A percentile compares a stretch with the other conserved stretches of the same genome.
Evolutionary conservation across 2,113 vertebrate species (phyloP).

Genomic region (Oncorhynchus nerka): DNA sequence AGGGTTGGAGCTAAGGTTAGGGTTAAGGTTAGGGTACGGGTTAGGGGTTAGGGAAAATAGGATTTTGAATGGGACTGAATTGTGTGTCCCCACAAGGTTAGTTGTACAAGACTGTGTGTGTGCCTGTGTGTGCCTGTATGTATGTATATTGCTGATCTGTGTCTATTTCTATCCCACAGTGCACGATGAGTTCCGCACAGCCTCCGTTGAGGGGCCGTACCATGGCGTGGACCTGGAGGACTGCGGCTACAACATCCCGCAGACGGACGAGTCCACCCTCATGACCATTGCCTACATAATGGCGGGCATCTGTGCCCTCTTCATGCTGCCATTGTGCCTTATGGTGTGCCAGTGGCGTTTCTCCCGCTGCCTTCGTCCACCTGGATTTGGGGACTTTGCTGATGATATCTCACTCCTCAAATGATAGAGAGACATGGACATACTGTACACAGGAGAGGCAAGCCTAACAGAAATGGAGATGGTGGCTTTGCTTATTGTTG

Average conservation of each 20-base stretch:
- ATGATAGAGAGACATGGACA: constrained; percentile 79
- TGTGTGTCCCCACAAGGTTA: no score
- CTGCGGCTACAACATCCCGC: constrained; percentile 97
- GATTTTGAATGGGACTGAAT: no score
- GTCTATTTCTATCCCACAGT: constrained; percentile 85
- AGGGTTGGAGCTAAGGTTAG: no score
- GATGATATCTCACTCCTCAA: constrained; percentile 96
- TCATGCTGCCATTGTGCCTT: constrained; percentile 97
- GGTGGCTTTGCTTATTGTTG: constrained; percentile 67
- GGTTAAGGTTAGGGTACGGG: no score
- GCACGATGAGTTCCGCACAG: constrained; percentile 90
- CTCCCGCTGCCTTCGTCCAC: constrained; percentile 85
- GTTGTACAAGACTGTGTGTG: no score
- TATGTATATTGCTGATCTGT: background rate
- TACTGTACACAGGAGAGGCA: constrained; percentile 42
- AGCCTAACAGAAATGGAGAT: background rate
- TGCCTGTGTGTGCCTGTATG: background rate
- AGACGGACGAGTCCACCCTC: constrained; percentile 96
- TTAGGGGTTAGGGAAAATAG: no score
- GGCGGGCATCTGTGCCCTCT: constrained; percentile 97
- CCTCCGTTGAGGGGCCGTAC: constrained; percentile 88
- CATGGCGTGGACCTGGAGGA: constrained; percentile 87
- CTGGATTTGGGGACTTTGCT: constrained; percentile 84
- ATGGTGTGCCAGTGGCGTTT: constrained; percentile 99
- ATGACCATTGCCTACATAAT: constrained; percentile 99